These are phyloP conservation scores for Gambusia holbrooki DNA, from an alignment of 2,113 vertebrate genomes.

Conservation along the genomic window DNA sequence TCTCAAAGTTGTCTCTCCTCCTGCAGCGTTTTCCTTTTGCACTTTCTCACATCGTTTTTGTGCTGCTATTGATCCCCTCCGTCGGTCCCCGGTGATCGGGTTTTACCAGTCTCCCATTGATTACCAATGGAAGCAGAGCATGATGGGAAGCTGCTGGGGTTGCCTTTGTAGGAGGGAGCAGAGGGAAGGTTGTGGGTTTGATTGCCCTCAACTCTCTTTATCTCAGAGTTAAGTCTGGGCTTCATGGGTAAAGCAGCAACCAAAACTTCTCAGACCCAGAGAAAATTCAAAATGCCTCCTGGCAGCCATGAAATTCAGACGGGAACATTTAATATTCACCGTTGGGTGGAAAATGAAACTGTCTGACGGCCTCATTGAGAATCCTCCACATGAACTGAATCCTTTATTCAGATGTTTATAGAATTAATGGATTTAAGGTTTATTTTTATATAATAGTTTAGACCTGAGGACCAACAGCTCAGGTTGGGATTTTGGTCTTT, in stretches of 20 bases:
- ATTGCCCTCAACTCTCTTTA: slow-evolving; percentile 7
- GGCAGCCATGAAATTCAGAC: background rate
- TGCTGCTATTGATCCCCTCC: slow-evolving; percentile 65
- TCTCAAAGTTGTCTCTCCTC: slow-evolving; percentile 13
- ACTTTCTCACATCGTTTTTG: slow-evolving; percentile 62
- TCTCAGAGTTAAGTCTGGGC: background rate
- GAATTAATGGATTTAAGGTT: no score
- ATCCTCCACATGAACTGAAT: no score
- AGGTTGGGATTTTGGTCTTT: no score
- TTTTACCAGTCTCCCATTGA: slow-evolving; percentile 75
- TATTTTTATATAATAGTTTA: no score
- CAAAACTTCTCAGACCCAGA: background rate
- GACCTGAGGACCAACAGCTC: no score
- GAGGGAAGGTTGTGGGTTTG: slow-evolving; percentile 42
- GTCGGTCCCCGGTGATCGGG: slow-evolving; percentile 66
- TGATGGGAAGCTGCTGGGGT: slow-evolving; percentile 55
- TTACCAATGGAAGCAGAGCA: slow-evolving; percentile 67
- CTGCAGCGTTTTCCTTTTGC: slow-evolving; percentile 26
- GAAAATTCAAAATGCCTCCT: background rate
- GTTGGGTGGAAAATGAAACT: no score
- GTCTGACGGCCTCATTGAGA: no score
- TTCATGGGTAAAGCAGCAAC: background rate
- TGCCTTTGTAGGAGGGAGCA: slow-evolving; percentile 21
- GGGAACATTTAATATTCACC: no score
- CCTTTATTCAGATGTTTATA: no score